These are phyloP conservation scores for Parasteatoda tepidariorum DNA, from an alignment of 1,140 invertebrate genomes.

Conservation along the genomic window DNA sequence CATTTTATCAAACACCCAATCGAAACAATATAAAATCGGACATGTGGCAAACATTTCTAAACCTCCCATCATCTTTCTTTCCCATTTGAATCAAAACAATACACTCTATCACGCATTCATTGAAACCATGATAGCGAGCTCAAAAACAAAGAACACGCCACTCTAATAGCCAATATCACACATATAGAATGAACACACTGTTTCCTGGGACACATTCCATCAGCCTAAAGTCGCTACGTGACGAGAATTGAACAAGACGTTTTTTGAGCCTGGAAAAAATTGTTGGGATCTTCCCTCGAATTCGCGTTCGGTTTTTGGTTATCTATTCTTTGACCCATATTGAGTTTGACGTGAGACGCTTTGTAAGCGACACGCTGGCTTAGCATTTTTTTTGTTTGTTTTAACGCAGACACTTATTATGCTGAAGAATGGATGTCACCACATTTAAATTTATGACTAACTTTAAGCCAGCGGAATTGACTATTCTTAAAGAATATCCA, in stretches of 20 bases:
- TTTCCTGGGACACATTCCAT: conserved; percentile 2
- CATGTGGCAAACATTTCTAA: background rate
- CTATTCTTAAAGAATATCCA: background rate
- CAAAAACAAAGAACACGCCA: background rate
- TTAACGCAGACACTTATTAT: conserved; percentile 19
- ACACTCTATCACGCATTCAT: background rate
- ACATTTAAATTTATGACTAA: conserved; percentile 8
- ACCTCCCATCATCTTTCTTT: too few relatives aligned
- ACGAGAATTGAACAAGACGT: background rate
- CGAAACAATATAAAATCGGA: background rate
- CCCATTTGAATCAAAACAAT: background rate
- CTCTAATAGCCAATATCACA: conserved; percentile 3
- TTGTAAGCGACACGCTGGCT: background rate
- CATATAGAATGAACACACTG: background rate
- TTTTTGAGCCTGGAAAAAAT: conserved; percentile 15
- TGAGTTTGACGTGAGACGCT: background rate
- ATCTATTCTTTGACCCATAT: conserved; percentile 9
- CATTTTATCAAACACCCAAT: too few relatives aligned
- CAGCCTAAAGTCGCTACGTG: conserved; percentile 19
- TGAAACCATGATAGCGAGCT: background rate
- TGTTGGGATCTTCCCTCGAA: background rate
- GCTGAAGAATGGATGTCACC: background rate
- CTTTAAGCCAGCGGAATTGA: background rate
- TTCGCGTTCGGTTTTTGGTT: conserved; percentile 13
- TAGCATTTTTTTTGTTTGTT: background rate